A percentile compares a stretch with the other conserved stretches of the same genome.
These are phyloP conservation scores for Dunckerocampus dactyliophorus DNA, from an alignment of 2,113 vertebrate species.

Conservation along the genomic window DNA sequence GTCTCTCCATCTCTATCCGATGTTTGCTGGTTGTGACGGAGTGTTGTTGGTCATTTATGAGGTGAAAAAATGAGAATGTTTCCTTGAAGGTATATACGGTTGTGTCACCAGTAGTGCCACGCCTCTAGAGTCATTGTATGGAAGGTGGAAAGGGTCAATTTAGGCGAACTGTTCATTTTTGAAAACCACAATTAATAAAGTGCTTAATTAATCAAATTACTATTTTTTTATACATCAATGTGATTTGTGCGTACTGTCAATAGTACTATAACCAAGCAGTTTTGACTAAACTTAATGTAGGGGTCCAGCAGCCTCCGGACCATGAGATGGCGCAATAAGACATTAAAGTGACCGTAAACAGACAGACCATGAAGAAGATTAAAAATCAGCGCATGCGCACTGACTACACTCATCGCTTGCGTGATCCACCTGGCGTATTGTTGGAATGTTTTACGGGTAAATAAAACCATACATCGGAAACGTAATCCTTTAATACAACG, in stretches of 20 bases:
- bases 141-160: slow-evolving; percentile 15
- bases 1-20: not conserved
- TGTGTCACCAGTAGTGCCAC: not conserved
- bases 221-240: too few species aligned
- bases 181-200: not conserved
- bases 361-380: not conserved
- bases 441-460: slow-evolving; percentile 40
- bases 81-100: not conserved
- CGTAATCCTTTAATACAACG: accelerated
- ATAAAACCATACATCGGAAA: not conserved
- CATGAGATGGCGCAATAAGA: not conserved
- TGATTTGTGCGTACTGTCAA: too few species aligned
- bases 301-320: not conserved
- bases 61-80: not conserved
- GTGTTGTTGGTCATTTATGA: slow-evolving; percentile 14
- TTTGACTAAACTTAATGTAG: too few species aligned
- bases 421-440: slow-evolving; percentile 36
- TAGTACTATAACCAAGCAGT: too few species aligned
- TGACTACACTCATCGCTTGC: not conserved
- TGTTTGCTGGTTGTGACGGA: not conserved
- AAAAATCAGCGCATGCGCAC: slow-evolving; percentile 34
- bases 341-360: not conserved
- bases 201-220: too few species aligned
- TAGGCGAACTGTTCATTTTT: not conserved
- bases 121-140: slow-evolving; percentile 16